A percentile compares a stretch with the other conserved stretches of the same genome.
Evolutionary conservation across 2,888 invertebrate genomes (phyloP).

Genomic region (Leptinotarsa tumamoca): DNA sequence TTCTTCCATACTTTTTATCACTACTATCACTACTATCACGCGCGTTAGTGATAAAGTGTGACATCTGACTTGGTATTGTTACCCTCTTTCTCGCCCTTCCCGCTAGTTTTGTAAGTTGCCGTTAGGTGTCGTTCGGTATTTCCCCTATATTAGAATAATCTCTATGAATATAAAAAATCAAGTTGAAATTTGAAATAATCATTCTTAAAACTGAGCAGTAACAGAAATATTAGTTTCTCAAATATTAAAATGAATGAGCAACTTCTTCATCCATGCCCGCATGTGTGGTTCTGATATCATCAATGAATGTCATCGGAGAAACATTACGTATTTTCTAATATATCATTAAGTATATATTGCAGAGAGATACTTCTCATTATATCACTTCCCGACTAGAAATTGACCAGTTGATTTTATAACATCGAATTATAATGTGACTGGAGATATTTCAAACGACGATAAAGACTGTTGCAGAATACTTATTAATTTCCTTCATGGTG

Average conservation of each 20-base stretch:
- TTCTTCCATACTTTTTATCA: no score
- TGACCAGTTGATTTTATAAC: constrained; percentile 17
- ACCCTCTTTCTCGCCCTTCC: no score
- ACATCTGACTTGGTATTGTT: no score
- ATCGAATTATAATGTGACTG: constrained; percentile 20
- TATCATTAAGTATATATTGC: constrained; percentile 14
- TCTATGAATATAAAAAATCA: no score
- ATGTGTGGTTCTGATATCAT: constrained; percentile 19
- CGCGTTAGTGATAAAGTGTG: no score
- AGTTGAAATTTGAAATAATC: no score
- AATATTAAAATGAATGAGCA: constrained; percentile 23
- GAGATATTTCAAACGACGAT: constrained; percentile 19
- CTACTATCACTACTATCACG: no score
- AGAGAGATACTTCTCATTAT: constrained; percentile 23
- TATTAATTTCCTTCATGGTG: constrained; percentile 8
- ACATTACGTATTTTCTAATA: constrained; percentile 17
- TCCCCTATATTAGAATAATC: no score
- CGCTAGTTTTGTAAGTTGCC: no score
- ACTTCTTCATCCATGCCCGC: constrained; percentile 25
- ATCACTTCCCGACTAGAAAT: constrained; percentile 21
- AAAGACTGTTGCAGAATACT: not conserved
- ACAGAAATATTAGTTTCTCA: no score
- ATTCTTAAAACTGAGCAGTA: no score
- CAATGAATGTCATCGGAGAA: constrained; percentile 18
- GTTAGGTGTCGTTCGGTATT: no score